Evolutionary conservation across 1,140 invertebrate genomes (phyloP).

Genomic region (Sycophaga agraensis): DNA sequence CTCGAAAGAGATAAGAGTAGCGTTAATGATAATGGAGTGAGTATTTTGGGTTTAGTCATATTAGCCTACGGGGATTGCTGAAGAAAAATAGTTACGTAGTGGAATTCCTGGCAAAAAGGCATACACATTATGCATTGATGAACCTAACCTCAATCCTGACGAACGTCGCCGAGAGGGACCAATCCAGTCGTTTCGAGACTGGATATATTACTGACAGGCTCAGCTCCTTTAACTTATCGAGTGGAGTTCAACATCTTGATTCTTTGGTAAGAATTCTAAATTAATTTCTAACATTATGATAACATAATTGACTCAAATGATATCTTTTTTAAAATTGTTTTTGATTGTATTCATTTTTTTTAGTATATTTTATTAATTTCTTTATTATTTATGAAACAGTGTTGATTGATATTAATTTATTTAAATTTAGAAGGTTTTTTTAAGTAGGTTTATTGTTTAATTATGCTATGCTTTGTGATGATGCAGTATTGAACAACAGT

Average conservation of each 20-base stretch:
- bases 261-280: conserved; percentile 36
- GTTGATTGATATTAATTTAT: too few relatives aligned
- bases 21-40: neutral
- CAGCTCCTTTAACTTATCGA: conserved; percentile 40
- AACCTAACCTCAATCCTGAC: conserved; percentile 45
- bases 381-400: too few relatives aligned
- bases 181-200: conserved; percentile 35
- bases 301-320: too few relatives aligned
- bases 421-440: too few relatives aligned
- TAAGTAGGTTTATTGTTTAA: too few relatives aligned
- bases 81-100: neutral
- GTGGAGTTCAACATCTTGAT: conserved; percentile 19
- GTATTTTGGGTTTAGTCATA: neutral
- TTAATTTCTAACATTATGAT: too few relatives aligned
- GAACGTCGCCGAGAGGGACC: conserved; percentile 35
- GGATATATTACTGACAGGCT: conserved; percentile 38
- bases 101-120: neutral
- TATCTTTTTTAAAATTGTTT: neutral
- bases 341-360: neutral
- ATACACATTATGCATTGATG: conserved; percentile 43
- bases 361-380: too few relatives aligned
- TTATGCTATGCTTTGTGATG: too few relatives aligned
- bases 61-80: neutral
- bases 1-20: neutral
- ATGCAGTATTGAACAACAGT: too few relatives aligned